Base-by-base conservation (phyloP, 2,113 vertebrate species). In the Pteruthius melanotis region DNA sequence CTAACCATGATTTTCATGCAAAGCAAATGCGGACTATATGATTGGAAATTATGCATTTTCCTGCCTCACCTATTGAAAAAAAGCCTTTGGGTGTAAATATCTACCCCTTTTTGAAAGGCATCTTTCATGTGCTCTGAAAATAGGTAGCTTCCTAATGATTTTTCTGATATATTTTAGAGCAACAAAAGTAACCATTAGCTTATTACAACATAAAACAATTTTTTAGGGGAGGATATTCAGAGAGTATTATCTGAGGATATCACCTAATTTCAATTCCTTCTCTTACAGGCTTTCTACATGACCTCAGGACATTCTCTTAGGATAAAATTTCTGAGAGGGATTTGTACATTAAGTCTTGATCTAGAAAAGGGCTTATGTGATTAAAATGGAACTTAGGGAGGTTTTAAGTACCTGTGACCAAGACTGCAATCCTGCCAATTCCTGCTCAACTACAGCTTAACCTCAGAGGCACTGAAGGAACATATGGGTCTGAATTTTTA, bases 361-460 rank as follows among this genome's bases (percentile, higher is more conserved):
- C 77, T 94, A 94, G 77, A 82, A 96, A 95, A 94, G 27, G 33
- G 93, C 76, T 97, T 96, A 97, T 87, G 89, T 84, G 94, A 96
- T 97, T 96, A 97, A 95, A 95, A 92, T 49, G 89, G 93, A 95
- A 96, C 65, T 95, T 95, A 95, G 87, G 65, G 61, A 89, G 93
- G 81, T 92, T 93, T 94, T 95, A 93, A 96, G 93, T 95, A 91
- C 91, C 81, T 82, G 63, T 91, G 93, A 92, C 93, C 12, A 7
- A 53, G 69, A 53, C 31, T 47, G 65, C 87, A 85, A 91, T 93
- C 83, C 81, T 95, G 89, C 93, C 91, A 95, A 85, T 75, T 93
- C 77, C 74, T 94, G 93, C 91, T 97, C 80, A 94, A 37, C 80
- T 75, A 28, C 94, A 92, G 96, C 89, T 96, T 95, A 96, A 96